Base-by-base conservation (phyloP, 2,888 invertebrate genomes). In the Sthenelais limicola region DNA sequence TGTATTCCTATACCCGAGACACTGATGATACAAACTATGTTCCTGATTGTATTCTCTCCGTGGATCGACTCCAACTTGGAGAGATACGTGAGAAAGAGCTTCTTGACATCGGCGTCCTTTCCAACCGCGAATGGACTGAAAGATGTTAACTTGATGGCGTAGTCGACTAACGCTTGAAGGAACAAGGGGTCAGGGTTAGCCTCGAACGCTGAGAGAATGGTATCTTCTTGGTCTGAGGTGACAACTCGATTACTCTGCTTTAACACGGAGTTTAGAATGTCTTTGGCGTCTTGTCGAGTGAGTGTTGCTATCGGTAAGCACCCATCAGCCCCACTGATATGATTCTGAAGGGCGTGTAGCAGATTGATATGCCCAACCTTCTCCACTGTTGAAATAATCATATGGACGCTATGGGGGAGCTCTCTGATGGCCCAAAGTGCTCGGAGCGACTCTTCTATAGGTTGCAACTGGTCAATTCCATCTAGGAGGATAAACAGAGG, bases 401-500 rank as follows among this genome's bases (percentile, higher is more conserved):
- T 38, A 47, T 76, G 76, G 7, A 78, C 71, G 33, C 76, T 76
- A 5, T 35, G 49, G 24, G 78, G 77, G 43, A 74, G 67, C 54
- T 70, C 73, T 52, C 68, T 51, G 26, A 74, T 54, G 51, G 74
- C 77, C 80, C 73, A 74, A 73, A 75, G 67, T 54, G 62, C 71
- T 58, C 32, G 26, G 68, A 73, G 48, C 21, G 72, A 73, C 33
- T 78, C 76, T 1, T 73, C 72, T 30, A 77, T 66, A 9, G 77
- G 75, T 18, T 72, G 75, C 7, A 78, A 47, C 33, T 71, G 48
- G 33, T 77, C 69, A 9, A 78, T 68, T 1, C 78, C 78, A 71
- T 78, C 78, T 0, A 78, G 66, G 9, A 78, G 43, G 24, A 78
- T 76, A 35, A 74, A 73, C 33, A 78, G 62, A 4, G 78, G 78